Evolutionary conservation across 2,113 vertebrate genomes (phyloP), one percentile per base, ranked within the genome.

Genomic region (Pelvicachromis taeniatus): DNA sequence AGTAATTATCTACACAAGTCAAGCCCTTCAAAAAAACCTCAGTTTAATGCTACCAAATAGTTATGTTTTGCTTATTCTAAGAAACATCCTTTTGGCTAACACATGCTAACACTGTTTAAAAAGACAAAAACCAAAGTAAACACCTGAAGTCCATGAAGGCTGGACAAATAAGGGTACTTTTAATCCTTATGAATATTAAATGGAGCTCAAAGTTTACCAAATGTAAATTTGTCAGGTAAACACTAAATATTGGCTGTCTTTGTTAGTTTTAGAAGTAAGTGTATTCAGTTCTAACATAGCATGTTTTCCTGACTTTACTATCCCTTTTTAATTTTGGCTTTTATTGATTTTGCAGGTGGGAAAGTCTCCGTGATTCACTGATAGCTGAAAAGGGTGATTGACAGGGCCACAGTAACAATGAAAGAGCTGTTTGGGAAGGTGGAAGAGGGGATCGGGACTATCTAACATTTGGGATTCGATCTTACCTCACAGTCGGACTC

Each of bases 401-500:
- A 95, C 93, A 94, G 93, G 92, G 89, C 92, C 93, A 96, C 92
- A 92, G 92, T 86, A 88, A 95, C 94, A 90, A 92, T 95, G 94
- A 94, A 53, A 90, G 88, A 90, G 89, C 82, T 82, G 84, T 92
- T 92, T 85, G 88, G 91, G 83, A 85, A 79, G 85, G 90, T 85
- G 81, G 86, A 86, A 89, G 61, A 73, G 79, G 63, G 89, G 82
- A 83, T 83, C 53, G 53, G 89, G 86, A 84, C 88, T 88, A 81
- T 88, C 87, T 92, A 87, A 92, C 87, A 90, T 89, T 91, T 87
- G 59, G 85, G 77, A 81, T 77, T 86, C 29, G 83, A 85, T 93
- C 96, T 97, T 96, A 96, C 96, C 96, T 97, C 95, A 35, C 94
- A 94, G 94, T 95, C 95, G 89, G 96, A 94, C 94, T 96, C 96